Evolutionary conservation across 2,797 vertebrate genomes (phyloP), one percentile per base, ranked within the genome.

Genomic region (Sebastolobus altivelis): DNA sequence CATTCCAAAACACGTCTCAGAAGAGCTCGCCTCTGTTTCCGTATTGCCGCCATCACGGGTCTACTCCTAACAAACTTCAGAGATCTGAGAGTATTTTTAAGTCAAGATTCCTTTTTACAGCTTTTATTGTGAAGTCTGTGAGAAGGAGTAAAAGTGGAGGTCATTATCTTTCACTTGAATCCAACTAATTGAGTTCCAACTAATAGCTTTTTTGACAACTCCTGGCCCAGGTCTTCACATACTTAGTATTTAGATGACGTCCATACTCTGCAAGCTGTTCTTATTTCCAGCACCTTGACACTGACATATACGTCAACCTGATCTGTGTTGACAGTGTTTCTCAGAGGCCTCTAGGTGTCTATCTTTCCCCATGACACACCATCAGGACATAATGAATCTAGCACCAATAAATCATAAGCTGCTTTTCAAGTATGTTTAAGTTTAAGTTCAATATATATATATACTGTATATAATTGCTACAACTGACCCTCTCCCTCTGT

Each of bases 331-430:
- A 37, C 14, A n/a, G 22, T 52, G 37, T 14, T 40, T 12, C 27
- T 5, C 40, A 43, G 22, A 33, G 66, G 61, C 67, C 72, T 56
- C 27, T 67, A 80, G 72, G 49, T 37, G 72, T 71, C 62, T 40
- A 1, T 75, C 33, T 83, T 67, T 61, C 33, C 13, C 43, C 31
- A n/a, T 40, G 22, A 54, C n/a, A 65, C 18, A 12, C 13, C 35
- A 9, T 29, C 22, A 18, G n/a, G 8, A 37, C 12, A 10, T 9
- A 12, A 9, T 40, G 69, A 62, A n/a, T 54, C 9, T 11, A 25
- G 55, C 49, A 11, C 5, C n/a, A 52, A 16, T 22, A 13, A 13
- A 54, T 11, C 18, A 33, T 9, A 2, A 68, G 37, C n/a, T 33
- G 25, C 31, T 33, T 25, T 18, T 10, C 12, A 5, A 38, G 3